phyloP scores from a whole-genome alignment of 64 coral and sea anemone genomes.

The Montipora foliosa region DNA sequence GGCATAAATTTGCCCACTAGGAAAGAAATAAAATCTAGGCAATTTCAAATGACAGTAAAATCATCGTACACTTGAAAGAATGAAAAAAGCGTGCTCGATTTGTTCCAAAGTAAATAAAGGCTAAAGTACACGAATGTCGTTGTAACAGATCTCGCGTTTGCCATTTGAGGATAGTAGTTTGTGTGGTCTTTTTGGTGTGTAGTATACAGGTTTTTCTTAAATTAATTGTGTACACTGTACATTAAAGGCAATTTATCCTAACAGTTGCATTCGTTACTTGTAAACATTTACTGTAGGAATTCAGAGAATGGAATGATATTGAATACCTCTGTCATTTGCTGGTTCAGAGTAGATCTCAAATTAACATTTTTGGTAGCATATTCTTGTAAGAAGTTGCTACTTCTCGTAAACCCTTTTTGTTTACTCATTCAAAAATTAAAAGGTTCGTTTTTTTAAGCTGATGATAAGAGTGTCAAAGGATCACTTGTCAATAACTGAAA shows the following conservation, averaged over 20 bases:
- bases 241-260: background rate
- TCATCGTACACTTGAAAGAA: too few species aligned
- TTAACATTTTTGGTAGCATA: background rate
- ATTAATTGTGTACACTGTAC: too few species aligned
- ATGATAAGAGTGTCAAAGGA: background rate
- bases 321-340: background rate
- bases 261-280: background rate
- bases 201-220: too few species aligned
- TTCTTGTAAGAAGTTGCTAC: too few species aligned
- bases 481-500: background rate
- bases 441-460: too few species aligned
- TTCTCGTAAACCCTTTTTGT: too few species aligned
- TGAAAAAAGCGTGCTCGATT: background rate
- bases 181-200: background rate
- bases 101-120: background rate
- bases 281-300: background rate
- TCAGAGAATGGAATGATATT: background rate
- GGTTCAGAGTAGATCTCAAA: background rate
- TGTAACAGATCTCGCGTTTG: background rate
- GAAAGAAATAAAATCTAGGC: background rate
- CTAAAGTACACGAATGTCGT: background rate
- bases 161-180: background rate
- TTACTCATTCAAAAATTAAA: too few species aligned
- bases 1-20: background rate
- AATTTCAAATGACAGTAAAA: too few species aligned